phyloP scores from a whole-genome alignment of 1,140 invertebrate species.

The Drosophila auraria region DNA sequence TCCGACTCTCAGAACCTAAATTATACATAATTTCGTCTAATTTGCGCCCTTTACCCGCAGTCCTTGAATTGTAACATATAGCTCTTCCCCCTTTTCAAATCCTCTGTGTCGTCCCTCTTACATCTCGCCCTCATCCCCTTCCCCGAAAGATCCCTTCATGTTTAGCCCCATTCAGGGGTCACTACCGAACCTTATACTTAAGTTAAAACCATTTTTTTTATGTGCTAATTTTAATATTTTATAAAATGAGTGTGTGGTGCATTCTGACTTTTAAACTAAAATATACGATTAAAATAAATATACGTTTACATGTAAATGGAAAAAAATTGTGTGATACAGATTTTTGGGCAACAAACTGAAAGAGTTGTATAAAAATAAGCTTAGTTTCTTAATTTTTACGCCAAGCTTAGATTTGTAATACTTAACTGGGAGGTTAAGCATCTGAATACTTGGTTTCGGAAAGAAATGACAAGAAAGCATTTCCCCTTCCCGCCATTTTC shows the following conservation, averaged over 20 bases:
- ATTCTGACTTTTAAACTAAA: constrained; percentile 24
- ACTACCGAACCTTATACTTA: constrained; percentile 3
- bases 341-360: background rate
- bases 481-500: background rate
- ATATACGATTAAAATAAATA: constrained; percentile 47
- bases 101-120: no score
- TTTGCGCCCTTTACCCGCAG: constrained; percentile 17
- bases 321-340: background rate
- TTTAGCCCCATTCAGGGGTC: background rate
- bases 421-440: no score
- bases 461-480: no score
- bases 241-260: constrained; percentile 11
- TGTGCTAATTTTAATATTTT: constrained; percentile 40
- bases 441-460: no score
- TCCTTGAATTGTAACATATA: constrained; percentile 56
- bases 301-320: constrained; percentile 35
- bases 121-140: background rate
- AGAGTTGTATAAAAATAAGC: no score
- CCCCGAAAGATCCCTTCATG: background rate
- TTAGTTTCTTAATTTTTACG: no score
- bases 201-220: constrained; percentile 27
- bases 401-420: no score
- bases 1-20: background rate
- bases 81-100: constrained; percentile 22
- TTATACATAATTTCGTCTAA: constrained; percentile 9